Evolutionary conservation across 2,797 vertebrate genomes (phyloP).

Genomic region (Carduelis carduelis): DNA sequence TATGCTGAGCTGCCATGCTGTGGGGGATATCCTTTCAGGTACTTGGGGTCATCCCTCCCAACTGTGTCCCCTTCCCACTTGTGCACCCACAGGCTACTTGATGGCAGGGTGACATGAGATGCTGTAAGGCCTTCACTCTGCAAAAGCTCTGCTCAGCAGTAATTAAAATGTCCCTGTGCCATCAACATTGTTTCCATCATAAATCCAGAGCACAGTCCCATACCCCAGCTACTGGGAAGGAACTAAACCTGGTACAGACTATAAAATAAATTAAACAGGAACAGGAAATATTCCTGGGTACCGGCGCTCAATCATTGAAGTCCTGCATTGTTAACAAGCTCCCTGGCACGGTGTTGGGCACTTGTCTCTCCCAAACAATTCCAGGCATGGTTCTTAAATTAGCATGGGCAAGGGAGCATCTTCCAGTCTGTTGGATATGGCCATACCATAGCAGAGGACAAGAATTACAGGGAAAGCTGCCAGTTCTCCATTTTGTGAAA

Average conservation of each 20-base stretch:
- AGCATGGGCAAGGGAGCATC: neutral
- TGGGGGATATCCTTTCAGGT: neutral
- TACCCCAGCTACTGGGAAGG: neutral
- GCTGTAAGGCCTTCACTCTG: neutral
- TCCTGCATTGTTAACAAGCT: neutral
- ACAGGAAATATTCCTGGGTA: neutral
- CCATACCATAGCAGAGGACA: neutral
- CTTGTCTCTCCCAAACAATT: neutral
- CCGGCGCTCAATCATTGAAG: fast-evolving
- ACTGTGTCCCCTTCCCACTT: neutral
- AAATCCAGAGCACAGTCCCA: neutral
- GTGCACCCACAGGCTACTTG: neutral
- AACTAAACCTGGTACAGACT: neutral
- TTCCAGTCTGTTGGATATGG: neutral
- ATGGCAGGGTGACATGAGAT: neutral
- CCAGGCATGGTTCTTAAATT: neutral
- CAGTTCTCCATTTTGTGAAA: neutral
- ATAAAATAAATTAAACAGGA: neutral
- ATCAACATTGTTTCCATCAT: neutral
- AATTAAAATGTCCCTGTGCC: neutral
- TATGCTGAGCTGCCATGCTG: neutral
- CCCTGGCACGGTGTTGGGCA: neutral
- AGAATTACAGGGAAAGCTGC: neutral
- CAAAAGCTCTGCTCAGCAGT: neutral
- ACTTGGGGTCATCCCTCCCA: fast-evolving